Conservation (phyloP, 2,797 vertebrate species). For the Sebastes miniatus region DNA sequence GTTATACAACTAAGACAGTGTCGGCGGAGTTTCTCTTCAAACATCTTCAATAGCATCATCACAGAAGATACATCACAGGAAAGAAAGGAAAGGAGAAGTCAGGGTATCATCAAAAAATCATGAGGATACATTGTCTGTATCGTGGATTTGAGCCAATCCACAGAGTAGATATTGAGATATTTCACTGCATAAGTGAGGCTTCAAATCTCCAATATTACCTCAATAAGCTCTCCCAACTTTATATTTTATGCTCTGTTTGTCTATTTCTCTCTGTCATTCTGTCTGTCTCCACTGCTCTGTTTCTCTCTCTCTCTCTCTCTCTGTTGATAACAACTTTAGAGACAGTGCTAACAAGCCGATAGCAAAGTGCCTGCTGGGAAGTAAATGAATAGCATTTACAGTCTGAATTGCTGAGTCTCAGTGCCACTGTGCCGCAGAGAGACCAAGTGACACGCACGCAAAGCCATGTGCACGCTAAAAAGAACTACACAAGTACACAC, state of each 20-base stretch:
- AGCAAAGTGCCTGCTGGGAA: constrained; percentile 25
- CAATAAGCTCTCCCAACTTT: not conserved
- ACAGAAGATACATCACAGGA: too few relatives aligned
- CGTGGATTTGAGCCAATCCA: not conserved
- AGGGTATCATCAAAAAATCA: not conserved
- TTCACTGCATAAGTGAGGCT: not conserved
- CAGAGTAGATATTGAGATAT: not conserved
- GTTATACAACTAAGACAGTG: too few relatives aligned
- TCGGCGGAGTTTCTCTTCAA: too few relatives aligned
- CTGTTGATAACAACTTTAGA: not conserved
- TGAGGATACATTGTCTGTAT: not conserved
- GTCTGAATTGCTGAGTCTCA: not conserved
- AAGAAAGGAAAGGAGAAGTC: not conserved
- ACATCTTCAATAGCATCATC: too few relatives aligned
- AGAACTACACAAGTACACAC: not conserved
- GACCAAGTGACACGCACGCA: not conserved
- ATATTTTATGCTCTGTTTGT: not conserved
- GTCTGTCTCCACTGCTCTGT: not conserved
- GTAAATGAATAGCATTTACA: constrained; percentile 25
- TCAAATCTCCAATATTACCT: not conserved
- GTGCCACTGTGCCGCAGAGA: not conserved
- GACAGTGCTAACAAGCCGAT: constrained; percentile 1
- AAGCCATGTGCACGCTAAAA: not conserved
- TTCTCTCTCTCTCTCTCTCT: not conserved
- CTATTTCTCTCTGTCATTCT: not conserved